Conservation (phyloP, 92 coral and sea anemone genomes). For the Hydrozoanthus gracilis region DNA sequence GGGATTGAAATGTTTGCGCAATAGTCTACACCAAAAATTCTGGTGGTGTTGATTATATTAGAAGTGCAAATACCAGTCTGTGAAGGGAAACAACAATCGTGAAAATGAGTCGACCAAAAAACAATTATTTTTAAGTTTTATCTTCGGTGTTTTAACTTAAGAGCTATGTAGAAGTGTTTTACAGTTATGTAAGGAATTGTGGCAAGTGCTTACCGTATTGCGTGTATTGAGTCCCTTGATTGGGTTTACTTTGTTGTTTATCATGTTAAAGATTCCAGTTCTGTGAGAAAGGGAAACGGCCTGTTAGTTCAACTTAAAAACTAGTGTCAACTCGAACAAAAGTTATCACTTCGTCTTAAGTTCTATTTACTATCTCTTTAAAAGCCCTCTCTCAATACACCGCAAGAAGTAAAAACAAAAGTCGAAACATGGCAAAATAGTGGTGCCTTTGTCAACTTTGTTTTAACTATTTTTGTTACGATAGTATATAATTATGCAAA, state of each 20-base stretch:
- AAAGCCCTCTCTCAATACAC: too few species aligned
- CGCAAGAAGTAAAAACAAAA: too few species aligned
- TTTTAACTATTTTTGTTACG: too few species aligned
- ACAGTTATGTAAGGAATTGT: neutral
- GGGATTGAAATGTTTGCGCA: slow-evolving; percentile 74
- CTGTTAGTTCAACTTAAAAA: neutral
- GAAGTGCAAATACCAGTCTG: slow-evolving; percentile 73
- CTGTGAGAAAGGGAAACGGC: slow-evolving; percentile 9
- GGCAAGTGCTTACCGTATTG: slow-evolving; percentile 58
- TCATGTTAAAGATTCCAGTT: slow-evolving; percentile 56
- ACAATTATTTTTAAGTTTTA: too few species aligned
- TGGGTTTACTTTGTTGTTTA: slow-evolving; percentile 45
- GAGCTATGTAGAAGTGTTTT: too few species aligned
- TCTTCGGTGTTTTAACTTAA: neutral
- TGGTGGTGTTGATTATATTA: slow-evolving; percentile 61
- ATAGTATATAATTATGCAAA: too few species aligned
- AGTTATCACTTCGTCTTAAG: too few species aligned
- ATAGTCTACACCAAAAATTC: slow-evolving; percentile 57
- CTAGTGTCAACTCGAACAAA: neutral
- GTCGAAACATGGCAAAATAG: too few species aligned
- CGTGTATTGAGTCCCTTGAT: slow-evolving; percentile 65
- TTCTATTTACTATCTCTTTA: too few species aligned
- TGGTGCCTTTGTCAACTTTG: too few species aligned
- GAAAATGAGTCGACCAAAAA: too few species aligned
- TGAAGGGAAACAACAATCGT: neutral